Evolutionary conservation across 2,888 invertebrate species (phyloP).

Genomic region (Cancer borealis): DNA sequence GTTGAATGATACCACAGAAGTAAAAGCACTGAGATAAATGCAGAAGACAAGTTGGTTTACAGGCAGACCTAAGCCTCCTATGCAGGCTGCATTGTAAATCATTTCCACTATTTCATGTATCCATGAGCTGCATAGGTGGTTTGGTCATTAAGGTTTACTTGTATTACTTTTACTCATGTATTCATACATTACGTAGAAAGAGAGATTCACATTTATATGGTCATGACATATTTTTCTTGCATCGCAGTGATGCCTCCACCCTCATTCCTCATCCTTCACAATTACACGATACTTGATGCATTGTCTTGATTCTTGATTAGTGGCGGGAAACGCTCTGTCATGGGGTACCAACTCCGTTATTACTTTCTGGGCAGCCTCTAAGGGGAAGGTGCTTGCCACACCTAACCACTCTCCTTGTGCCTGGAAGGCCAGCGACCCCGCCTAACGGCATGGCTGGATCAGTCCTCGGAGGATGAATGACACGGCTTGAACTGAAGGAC

Average conservation of each 20-base stretch:
- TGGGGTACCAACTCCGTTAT: not conserved
- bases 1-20: not conserved
- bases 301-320: constrained; percentile 5
- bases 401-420: not conserved
- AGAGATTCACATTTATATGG: no score
- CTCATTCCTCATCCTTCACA: not conserved
- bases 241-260: not conserved
- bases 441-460: constrained; percentile 32
- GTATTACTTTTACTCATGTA: not conserved
- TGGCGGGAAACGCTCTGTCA: not conserved
- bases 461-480: not conserved
- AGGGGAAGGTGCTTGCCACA: not conserved
- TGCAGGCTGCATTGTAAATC: not conserved
- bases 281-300: not conserved
- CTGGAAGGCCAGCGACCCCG: not conserved
- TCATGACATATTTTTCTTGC: not conserved
- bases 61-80: not conserved
- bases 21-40: not conserved
- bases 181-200: not conserved
- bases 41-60: not conserved
- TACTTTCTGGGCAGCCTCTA: not conserved
- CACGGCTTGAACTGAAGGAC: not conserved
- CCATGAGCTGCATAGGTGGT: not conserved
- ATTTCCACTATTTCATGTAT: not conserved
- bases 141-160: not conserved